These are phyloP conservation scores for Cataglyphis altisquamis DNA, from an alignment of 2,888 invertebrate species.

Conservation along the genomic window DNA sequence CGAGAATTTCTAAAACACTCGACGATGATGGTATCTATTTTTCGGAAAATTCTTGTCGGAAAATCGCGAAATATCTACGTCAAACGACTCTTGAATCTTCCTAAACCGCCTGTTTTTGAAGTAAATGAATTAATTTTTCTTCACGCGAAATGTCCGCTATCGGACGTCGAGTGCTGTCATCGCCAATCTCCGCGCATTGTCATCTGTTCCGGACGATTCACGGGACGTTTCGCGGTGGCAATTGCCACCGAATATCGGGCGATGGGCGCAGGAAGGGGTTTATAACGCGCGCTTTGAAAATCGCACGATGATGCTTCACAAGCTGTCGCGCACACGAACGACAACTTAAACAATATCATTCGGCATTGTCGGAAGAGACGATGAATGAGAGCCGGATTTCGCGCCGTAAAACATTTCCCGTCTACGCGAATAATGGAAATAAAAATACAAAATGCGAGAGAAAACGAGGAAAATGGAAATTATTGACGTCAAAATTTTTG, in stretches of 20 bases:
- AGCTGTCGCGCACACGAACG: constrained; percentile 70
- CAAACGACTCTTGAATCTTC: background rate
- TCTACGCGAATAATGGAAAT: background rate
- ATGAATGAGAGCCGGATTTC: background rate
- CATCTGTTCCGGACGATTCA: constrained; percentile 66
- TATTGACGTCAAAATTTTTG: background rate
- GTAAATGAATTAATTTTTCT: constrained; percentile 39
- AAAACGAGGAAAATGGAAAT: background rate
- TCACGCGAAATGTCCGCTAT: constrained; percentile 13
- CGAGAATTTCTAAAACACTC: background rate
- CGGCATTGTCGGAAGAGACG: background rate
- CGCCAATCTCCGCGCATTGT: constrained; percentile 45
- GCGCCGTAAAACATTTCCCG: constrained; percentile 14
- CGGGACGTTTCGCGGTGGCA: constrained; percentile 58
- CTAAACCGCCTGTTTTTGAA: background rate
- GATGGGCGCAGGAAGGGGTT: constrained; percentile 36
- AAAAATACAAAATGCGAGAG: background rate
- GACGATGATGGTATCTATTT: background rate
- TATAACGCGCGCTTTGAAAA: constrained; percentile 54
- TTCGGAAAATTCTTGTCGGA: background rate
- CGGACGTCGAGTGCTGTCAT: constrained; percentile 43
- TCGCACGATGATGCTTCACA: constrained; percentile 66
- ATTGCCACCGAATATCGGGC: constrained; percentile 57
- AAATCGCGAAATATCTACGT: background rate
- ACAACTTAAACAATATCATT: constrained; percentile 49